Conservation (phyloP, 1,140 invertebrate species). For the Drosophila pseudoobscura region DNA sequence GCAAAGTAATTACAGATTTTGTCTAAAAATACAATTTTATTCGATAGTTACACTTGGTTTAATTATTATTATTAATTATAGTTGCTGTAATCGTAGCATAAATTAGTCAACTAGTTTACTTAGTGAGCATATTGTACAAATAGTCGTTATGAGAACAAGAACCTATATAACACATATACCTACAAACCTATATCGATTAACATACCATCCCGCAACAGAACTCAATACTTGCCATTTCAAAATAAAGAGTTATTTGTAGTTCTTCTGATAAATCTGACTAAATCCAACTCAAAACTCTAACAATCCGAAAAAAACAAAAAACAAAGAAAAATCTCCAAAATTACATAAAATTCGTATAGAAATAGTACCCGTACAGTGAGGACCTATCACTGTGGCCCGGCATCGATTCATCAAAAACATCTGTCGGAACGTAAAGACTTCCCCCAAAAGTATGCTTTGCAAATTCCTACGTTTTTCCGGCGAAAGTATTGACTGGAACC, state of each 20-base stretch:
- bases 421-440: not conserved
- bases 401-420: not conserved
- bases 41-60: slow-evolving; percentile 59
- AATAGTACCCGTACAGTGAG: not conserved
- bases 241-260: slow-evolving; percentile 37
- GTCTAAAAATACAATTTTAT: slow-evolving; percentile 70
- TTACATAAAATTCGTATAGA: slow-evolving; percentile 71
- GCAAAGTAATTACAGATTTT: slow-evolving; percentile 59
- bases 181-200: slow-evolving; percentile 34
- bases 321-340: slow-evolving; percentile 61
- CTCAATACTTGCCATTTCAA: slow-evolving; percentile 58
- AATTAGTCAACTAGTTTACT: slow-evolving; percentile 76
- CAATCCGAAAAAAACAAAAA: slow-evolving; percentile 20
- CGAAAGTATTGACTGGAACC: too few relatives aligned
- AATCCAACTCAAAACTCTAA: slow-evolving; percentile 14
- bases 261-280: not conserved
- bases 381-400: slow-evolving; percentile 5
- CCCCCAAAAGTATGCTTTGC: too few relatives aligned
- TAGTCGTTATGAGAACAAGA: slow-evolving; percentile 70
- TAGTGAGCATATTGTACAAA: slow-evolving; percentile 77
- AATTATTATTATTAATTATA: slow-evolving; percentile 18
- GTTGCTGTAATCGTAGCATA: slow-evolving; percentile 61
- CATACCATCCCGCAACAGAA: slow-evolving; percentile 17
- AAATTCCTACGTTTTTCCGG: too few relatives aligned
- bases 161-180: slow-evolving; percentile 46